Percentiles rank a stretch among this genome's conserved stretches.
Conservation (phyloP, 2,888 invertebrate genomes). For the Anthophora plumipes region DNA sequence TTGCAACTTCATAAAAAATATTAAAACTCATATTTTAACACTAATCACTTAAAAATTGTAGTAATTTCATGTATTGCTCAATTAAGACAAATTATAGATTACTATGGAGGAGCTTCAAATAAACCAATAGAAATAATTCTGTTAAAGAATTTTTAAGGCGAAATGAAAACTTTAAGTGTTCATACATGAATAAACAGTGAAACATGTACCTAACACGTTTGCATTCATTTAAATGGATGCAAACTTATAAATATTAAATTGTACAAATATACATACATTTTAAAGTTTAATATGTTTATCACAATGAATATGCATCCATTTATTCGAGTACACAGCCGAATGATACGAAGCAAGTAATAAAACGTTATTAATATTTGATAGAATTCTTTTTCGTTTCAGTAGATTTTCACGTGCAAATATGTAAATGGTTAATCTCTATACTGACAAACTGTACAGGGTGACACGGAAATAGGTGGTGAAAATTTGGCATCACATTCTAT, state of each 20-base stretch:
- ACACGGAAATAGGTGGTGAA: no score
- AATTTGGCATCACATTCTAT: no score
- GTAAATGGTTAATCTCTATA: neutral
- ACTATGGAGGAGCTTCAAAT: neutral
- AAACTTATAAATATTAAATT: constrained; percentile 40
- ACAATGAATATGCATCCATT: neutral
- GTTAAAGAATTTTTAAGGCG: neutral
- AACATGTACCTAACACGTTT: neutral
- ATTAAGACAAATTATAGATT: no score
- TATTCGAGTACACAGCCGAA: neutral
- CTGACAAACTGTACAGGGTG: no score
- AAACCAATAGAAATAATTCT: neutral
- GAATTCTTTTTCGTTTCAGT: neutral
- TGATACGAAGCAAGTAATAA: neutral
- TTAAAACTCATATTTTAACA: no score
- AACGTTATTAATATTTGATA: constrained; percentile 11
- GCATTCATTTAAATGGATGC: constrained; percentile 32
- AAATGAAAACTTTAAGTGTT: neutral
- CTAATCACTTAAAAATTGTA: no score
- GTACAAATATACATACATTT: constrained; percentile 15
- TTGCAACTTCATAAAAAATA: no score
- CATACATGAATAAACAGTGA: neutral
- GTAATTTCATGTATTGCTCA: no score
- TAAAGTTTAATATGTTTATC: constrained; percentile 15
- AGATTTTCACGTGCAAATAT: neutral